Evolutionary conservation across 2,797 vertebrate species (phyloP).

Genomic region (Salmo trutta): DNA sequence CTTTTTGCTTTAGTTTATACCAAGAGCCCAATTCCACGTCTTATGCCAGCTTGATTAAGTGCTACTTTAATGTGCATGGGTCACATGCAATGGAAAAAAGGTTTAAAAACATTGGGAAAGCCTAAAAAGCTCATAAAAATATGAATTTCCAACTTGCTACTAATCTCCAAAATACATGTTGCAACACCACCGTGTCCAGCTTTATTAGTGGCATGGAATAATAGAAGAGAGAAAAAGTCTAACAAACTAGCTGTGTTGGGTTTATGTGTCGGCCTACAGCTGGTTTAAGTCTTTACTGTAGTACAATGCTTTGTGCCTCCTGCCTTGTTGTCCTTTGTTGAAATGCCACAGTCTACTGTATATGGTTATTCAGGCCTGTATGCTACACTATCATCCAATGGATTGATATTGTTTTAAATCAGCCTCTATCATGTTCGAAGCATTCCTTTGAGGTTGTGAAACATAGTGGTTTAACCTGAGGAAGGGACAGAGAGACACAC

Average conservation of each 20-base stretch:
- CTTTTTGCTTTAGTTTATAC: conserved; percentile 9
- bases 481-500: conserved; percentile 12
- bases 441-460: conserved; percentile 68
- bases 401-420: conserved; percentile 48
- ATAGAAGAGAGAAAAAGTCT: conserved; percentile 13
- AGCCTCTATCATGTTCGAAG: conserved; percentile 51
- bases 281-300: conserved; percentile 17
- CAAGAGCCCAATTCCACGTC: conserved; percentile 28
- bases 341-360: conserved; percentile 34
- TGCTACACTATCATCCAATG: conserved; percentile 29
- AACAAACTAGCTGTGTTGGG: conserved; percentile 41
- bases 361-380: conserved; percentile 4
- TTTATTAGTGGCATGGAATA: conserved; percentile 64
- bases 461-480: conserved; percentile 46
- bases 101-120: conserved; percentile 63
- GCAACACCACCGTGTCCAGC: conserved; percentile 55
- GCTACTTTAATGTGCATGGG: conserved; percentile 50
- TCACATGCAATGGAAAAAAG: conserved; percentile 47
- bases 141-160: conserved; percentile 60
- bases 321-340: conserved; percentile 32
- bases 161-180: conserved; percentile 58
- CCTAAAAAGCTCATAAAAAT: conserved; percentile 56
- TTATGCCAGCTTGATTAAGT: conserved; percentile 47
- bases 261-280: conserved; percentile 48
- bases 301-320: conserved; percentile 24